Evolutionary conservation across 2,113 vertebrate species (phyloP).

Genomic region (Chrysochloris asiatica): DNA sequence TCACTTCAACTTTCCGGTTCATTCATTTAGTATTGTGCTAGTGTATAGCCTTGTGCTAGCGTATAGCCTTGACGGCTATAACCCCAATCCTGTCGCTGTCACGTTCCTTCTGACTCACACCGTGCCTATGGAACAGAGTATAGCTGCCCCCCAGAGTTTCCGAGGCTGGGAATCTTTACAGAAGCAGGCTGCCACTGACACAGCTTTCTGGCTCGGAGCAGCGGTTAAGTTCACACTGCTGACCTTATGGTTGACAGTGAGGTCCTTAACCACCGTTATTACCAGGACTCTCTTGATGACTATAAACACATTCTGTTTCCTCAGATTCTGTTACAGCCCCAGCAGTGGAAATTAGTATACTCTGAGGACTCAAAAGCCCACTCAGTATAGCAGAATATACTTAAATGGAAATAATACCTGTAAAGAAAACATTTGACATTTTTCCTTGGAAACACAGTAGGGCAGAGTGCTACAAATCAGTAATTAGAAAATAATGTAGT

Average conservation of each 20-base stretch:
- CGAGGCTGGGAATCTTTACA: neutral
- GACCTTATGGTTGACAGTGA: neutral
- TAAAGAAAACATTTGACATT: constrained; percentile 13
- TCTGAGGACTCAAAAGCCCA: neutral
- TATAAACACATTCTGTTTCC: neutral
- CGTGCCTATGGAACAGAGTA: neutral
- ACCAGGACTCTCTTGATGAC: neutral
- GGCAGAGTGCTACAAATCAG: neutral
- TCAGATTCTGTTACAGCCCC: neutral
- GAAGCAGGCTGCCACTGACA: neutral
- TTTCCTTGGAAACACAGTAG: constrained; percentile 1
- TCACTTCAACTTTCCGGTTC: neutral
- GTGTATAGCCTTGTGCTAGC: neutral
- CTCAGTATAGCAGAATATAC: neutral
- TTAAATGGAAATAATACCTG: constrained; percentile 29
- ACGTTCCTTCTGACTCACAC: neutral
- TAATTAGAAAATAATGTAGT: constrained; percentile 31
- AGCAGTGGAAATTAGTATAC: neutral
- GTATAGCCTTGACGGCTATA: neutral
- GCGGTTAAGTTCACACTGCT: neutral
- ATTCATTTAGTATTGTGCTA: neutral
- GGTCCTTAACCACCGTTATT: neutral
- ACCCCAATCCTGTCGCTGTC: neutral
- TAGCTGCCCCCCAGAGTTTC: neutral
- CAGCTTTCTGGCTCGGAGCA: neutral